These are phyloP conservation scores for Hipposideros larvatus DNA, from an alignment of 2,797 vertebrate genomes.

Conservation along the genomic window DNA sequence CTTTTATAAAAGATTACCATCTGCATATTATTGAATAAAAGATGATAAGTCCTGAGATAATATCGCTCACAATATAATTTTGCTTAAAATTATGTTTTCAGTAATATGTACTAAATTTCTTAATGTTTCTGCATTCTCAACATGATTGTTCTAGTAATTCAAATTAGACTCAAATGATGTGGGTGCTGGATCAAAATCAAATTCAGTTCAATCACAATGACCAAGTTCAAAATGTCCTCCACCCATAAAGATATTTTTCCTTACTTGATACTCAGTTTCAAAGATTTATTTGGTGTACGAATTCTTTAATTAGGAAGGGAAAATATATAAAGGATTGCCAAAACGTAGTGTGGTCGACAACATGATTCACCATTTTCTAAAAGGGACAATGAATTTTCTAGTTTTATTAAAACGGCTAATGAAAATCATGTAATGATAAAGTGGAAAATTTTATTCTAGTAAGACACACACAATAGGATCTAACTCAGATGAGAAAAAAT, in stretches of 20 bases:
- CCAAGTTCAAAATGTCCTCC: background rate
- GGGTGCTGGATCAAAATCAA: background rate
- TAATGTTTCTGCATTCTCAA: slow-evolving; percentile 20
- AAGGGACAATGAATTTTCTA: background rate
- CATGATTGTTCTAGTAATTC: background rate
- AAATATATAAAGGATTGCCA: background rate
- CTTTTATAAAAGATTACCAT: slow-evolving; percentile 25
- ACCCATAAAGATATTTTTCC: background rate
- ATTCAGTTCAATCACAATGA: background rate
- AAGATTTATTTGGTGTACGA: background rate
- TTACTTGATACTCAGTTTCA: background rate
- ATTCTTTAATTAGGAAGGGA: background rate
- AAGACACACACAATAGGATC: background rate
- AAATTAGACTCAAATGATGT: background rate
- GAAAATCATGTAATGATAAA: background rate
- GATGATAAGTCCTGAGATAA: background rate
- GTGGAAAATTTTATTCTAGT: background rate
- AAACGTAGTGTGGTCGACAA: background rate
- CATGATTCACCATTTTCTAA: background rate
- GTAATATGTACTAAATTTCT: slow-evolving; percentile 47
- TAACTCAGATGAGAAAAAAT: background rate
- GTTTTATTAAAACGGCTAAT: background rate
- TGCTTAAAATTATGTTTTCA: slow-evolving; percentile 48
- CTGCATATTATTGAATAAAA: slow-evolving; percentile 41
- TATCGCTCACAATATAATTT: slow-evolving; percentile 13